Evolutionary conservation across 1,140 invertebrate genomes (phyloP), one percentile per base, ranked within the genome.

Genomic region (Marisa cornuarietis): DNA sequence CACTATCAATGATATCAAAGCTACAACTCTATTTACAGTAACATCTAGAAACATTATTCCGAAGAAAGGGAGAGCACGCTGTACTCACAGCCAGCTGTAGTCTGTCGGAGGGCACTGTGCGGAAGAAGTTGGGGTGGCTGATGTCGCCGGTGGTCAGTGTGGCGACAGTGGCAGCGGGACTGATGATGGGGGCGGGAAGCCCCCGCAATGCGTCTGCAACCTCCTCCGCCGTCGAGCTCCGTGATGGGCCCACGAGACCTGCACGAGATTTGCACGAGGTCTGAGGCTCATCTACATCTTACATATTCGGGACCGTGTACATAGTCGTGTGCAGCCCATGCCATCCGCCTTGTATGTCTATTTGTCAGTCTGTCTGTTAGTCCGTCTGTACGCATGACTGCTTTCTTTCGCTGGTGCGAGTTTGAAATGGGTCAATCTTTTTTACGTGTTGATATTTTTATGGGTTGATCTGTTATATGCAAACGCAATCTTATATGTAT

Each of bases 21-120:
- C 31, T 42, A 1, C 31, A 42, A 6, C 31, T 42, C 31, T 42
- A 6, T 0, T 42, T 2, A 42, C 31, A 42, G 31, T 6, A 42
- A 6, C 6, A 42, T 42, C 31, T 42, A 42, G 31, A 5, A 42
- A 5, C 31, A 42, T 1, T 42, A 42, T 42, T 6, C 3, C 0
- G 31, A 42, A 1, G 31, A 42, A 1, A 18, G 69, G 31, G 0
- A 42, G 3, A 42, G 3, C 31, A 42, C n/a, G 5, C 20, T 76
- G 75, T 14, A 71, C 81, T 79, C 68, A 87, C 94, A 85, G 94
- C 93, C 8, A 95, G 95, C 92, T 96, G 95, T 89, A 94, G 94
- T 82, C 93, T 93, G 91, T 96, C 95, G 0, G 94, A 94, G 20
- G 95, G 95, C 24, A 95, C 95, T 1, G 95, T 95, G n/a, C 95